These are phyloP conservation scores for Troides oblongomaculatus DNA, from an alignment of 2,888 invertebrate species.

Conservation along the genomic window DNA sequence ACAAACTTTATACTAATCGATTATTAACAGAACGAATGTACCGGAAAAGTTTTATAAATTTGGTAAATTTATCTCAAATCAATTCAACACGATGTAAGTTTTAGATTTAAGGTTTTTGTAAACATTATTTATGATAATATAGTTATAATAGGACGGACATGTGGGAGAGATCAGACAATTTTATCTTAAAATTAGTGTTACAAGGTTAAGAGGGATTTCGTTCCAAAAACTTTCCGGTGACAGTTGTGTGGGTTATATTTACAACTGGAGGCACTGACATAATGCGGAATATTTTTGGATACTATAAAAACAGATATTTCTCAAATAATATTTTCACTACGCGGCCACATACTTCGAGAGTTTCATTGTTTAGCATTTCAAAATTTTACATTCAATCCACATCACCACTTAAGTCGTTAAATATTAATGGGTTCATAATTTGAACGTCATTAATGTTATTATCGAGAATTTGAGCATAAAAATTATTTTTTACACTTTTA, in stretches of 20 bases:
- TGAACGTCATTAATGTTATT: constrained; percentile 8
- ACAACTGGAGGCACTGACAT: constrained; percentile 60
- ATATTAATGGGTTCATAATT: constrained; percentile 18
- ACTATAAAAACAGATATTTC: background rate
- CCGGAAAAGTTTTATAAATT: background rate
- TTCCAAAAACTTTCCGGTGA: constrained; percentile 47
- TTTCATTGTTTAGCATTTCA: constrained; percentile 35
- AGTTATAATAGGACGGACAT: constrained; percentile 38
- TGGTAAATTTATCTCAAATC: background rate
- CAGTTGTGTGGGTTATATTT: constrained; percentile 61
- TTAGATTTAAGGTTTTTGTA: background rate
- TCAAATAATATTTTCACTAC: background rate
- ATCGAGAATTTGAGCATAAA: constrained; percentile 10
- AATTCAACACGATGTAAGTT: background rate
- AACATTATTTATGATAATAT: background rate
- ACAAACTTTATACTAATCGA: too few relatives aligned
- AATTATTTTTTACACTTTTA: constrained; percentile 17
- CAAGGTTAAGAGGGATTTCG: constrained; percentile 68
- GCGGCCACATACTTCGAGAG: background rate
- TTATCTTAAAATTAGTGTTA: constrained; percentile 54
- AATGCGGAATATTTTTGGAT: constrained; percentile 37
- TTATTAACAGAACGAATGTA: too few relatives aligned
- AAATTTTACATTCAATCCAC: background rate
- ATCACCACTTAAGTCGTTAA: constrained; percentile 14
- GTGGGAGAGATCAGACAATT: constrained; percentile 45